These are phyloP conservation scores for Rhinoraja longicauda DNA, from an alignment of 2,797 vertebrate species.

Conservation along the genomic window DNA sequence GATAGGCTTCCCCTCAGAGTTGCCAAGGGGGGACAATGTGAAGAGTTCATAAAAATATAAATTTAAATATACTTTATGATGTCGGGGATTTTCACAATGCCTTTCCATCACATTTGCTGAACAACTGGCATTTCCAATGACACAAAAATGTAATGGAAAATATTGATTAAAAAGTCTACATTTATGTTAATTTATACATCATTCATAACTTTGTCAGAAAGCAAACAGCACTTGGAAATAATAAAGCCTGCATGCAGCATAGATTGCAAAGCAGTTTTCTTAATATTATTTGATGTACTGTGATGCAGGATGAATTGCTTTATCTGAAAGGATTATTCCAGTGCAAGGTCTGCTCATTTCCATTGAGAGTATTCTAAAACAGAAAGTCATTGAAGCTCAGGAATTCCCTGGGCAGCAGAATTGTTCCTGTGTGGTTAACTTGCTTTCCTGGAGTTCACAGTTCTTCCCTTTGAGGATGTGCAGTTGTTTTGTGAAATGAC, in stretches of 20 bases:
- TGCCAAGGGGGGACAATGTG: not conserved
- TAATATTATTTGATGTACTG: not conserved
- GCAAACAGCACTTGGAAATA: not conserved
- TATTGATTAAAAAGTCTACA: not conserved
- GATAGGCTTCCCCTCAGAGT: too few relatives aligned
- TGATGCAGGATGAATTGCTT: not conserved
- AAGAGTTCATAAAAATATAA: not conserved
- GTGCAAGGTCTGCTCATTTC: not conserved
- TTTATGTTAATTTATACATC: not conserved
- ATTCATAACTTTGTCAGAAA: not conserved
- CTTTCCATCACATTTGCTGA: not conserved
- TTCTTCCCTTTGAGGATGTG: not conserved
- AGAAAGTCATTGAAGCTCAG: not conserved
- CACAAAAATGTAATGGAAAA: slow-evolving; percentile 19
- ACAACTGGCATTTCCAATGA: not conserved
- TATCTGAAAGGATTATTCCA: not conserved
- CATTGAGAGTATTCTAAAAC: not conserved
- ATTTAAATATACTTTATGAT: not conserved
- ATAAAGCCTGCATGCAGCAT: not conserved
- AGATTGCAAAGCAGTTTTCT: not conserved
- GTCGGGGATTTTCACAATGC: not conserved
- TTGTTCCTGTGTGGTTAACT: slow-evolving; percentile 1
- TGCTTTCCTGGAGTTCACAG: not conserved
- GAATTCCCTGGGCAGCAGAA: slow-evolving; percentile 17
- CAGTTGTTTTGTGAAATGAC: slow-evolving; percentile 21